phyloP scores from a whole-genome alignment of 1,140 invertebrate species.

The Trissolcus basalis region DNA sequence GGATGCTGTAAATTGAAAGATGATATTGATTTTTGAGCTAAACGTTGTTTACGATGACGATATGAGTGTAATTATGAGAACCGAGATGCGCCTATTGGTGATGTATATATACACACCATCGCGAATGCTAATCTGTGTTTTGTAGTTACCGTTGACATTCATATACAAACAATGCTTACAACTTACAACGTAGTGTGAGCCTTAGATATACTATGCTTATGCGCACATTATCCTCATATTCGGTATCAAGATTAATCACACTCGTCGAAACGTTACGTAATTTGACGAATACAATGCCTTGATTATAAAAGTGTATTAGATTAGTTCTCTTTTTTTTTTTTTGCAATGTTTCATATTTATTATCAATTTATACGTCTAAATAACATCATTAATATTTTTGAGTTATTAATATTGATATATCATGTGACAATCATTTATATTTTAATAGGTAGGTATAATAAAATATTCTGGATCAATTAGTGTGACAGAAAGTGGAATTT shows the following conservation, averaged over 20 bases:
- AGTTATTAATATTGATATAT: too few relatives aligned
- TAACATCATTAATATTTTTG: too few relatives aligned
- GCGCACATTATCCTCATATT: slow-evolving; percentile 7
- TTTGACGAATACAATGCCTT: neutral
- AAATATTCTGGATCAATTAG: too few relatives aligned
- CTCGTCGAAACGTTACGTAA: neutral
- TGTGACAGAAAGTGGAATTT: too few relatives aligned
- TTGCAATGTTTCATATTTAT: too few relatives aligned
- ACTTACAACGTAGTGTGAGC: neutral
- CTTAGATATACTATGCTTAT: too few relatives aligned
- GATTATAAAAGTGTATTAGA: too few relatives aligned
- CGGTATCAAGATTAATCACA: slow-evolving; percentile 14
- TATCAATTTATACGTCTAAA: too few relatives aligned
- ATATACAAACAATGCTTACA: slow-evolving; percentile 17
- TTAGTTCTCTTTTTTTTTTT: too few relatives aligned
- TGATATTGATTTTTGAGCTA: slow-evolving; percentile 37
- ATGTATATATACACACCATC: too few relatives aligned
- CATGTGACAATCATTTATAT: too few relatives aligned
- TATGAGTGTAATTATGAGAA: slow-evolving; percentile 34
- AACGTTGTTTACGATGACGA: slow-evolving; percentile 20
- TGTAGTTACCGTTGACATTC: slow-evolving; percentile 14
- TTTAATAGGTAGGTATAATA: too few relatives aligned
- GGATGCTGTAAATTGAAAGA: slow-evolving; percentile 37
- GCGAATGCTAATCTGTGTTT: slow-evolving; percentile 12
- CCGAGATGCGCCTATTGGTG: slow-evolving; percentile 14